phyloP scores from a whole-genome alignment of 2,888 invertebrate species.

The Ephialtes manifestator region DNA sequence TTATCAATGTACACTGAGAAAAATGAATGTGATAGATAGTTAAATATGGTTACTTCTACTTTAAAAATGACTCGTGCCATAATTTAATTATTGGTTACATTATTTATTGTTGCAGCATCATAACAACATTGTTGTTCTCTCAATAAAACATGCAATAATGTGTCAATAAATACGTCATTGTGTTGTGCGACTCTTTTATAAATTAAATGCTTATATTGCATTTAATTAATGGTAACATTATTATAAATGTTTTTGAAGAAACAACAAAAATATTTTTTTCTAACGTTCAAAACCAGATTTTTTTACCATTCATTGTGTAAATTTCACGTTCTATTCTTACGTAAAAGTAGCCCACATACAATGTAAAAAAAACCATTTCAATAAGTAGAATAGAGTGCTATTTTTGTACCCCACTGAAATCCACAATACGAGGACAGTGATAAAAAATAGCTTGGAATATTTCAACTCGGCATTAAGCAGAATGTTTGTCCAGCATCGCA shows the following conservation, averaged over 20 bases:
- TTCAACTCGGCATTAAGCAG: conserved; percentile 19
- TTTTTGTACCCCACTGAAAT: background rate
- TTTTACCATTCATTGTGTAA: background rate
- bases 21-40: too few species aligned
- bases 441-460: conserved; percentile 62
- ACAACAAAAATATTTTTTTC: background rate
- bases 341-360: background rate
- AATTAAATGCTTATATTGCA: too few species aligned
- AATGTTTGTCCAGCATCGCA: background rate
- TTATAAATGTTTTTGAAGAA: background rate
- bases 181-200: too few species aligned
- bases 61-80: too few species aligned
- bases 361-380: background rate
- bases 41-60: too few species aligned
- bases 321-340: background rate
- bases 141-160: too few species aligned
- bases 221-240: too few species aligned
- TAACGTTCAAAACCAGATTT: background rate
- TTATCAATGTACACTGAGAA: too few species aligned
- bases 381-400: background rate
- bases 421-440: background rate
- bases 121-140: too few species aligned
- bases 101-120: too few species aligned
- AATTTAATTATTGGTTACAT: too few species aligned
- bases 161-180: too few species aligned